A percentile compares a stretch with the other conserved stretches of the same genome.
Conservation (phyloP, 2,113 vertebrate genomes). For the Prunella himalayana region DNA sequence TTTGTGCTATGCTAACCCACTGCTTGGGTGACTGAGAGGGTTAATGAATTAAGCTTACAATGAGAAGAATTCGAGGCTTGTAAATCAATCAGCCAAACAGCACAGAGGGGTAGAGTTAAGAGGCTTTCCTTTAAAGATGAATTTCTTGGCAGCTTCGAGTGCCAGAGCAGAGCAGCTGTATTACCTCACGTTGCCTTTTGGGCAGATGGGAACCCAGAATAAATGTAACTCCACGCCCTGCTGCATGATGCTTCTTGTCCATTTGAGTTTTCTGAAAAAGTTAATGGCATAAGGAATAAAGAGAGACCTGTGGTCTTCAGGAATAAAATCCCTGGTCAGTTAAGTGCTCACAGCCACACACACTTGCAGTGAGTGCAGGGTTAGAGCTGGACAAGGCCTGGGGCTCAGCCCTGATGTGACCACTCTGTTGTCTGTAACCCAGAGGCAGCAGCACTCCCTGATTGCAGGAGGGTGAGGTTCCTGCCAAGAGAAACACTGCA, state of each 20-base stretch:
- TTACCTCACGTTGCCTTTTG: conserved; percentile 62
- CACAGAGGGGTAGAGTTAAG: conserved; percentile 51
- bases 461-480: background rate
- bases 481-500: background rate
- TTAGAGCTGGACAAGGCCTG: background rate
- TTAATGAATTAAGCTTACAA: conserved; percentile 64
- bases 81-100: conserved; percentile 52
- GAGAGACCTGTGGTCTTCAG: background rate
- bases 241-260: conserved; percentile 49
- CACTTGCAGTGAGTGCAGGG: background rate
- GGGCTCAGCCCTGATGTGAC: conserved; percentile 6
- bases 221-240: conserved; percentile 38
- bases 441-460: background rate
- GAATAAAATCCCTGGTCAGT: background rate
- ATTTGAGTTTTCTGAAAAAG: background rate
- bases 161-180: conserved; percentile 57
- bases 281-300: background rate
- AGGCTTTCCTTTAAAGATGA: conserved; percentile 57
- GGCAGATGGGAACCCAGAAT: conserved; percentile 53
- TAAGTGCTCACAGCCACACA: background rate
- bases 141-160: conserved; percentile 61
- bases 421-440: background rate
- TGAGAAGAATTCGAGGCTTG: conserved; percentile 54
- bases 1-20: conserved; percentile 38
- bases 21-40: conserved; percentile 46